Evolutionary conservation across 2,888 invertebrate species (phyloP).

Genomic region (Drosophila mimetica): DNA sequence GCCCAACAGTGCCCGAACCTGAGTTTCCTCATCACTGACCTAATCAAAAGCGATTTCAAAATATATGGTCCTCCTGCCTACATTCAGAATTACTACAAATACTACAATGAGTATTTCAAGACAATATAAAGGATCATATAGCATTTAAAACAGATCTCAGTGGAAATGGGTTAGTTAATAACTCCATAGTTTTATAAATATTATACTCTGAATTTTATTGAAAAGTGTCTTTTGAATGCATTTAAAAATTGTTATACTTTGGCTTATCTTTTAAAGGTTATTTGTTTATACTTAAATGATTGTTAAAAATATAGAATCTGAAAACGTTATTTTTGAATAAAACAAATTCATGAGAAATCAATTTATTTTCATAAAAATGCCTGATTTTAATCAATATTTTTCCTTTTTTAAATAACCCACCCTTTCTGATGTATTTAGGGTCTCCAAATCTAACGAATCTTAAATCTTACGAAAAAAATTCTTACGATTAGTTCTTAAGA

Average conservation of each 20-base stretch:
- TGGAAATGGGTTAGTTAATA: background rate
- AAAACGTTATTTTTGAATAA: too few relatives aligned
- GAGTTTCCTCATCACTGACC: constrained; percentile 42
- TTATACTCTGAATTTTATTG: too few relatives aligned
- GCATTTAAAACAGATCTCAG: background rate
- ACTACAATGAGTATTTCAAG: constrained; percentile 29
- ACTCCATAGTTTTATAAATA: background rate
- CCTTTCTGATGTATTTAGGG: too few relatives aligned
- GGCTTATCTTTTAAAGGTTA: too few relatives aligned
- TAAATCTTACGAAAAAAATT: too few relatives aligned
- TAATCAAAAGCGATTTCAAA: constrained; percentile 15
- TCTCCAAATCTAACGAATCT: too few relatives aligned
- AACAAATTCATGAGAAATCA: too few relatives aligned
- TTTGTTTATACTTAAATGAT: background rate
- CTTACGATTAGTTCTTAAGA: too few relatives aligned
- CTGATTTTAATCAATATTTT: too few relatives aligned
- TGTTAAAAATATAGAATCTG: background rate
- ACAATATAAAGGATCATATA: background rate
- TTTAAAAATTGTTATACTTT: background rate
- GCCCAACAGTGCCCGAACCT: constrained; percentile 33
- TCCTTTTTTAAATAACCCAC: too few relatives aligned
- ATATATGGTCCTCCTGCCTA: constrained; percentile 41
- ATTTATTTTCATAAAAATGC: too few relatives aligned
- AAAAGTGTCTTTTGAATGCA: background rate
- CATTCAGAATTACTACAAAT: constrained; percentile 16